Percentiles rank a stretch among this genome's conserved stretches.
phyloP scores from a whole-genome alignment of 2,888 invertebrate species.

The Meghimatium bilineatum region DNA sequence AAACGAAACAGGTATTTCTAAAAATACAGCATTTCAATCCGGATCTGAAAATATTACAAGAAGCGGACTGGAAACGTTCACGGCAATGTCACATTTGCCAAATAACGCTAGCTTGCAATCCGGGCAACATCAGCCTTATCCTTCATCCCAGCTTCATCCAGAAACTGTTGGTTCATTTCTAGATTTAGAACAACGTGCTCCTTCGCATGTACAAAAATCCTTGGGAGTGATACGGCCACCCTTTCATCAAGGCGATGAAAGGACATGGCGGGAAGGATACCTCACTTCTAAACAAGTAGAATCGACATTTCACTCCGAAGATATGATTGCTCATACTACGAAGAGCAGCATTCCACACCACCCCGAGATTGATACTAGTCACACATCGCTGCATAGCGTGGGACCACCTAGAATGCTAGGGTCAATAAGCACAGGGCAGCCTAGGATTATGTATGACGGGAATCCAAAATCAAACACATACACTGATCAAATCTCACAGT shows the following conservation, averaged over 20 bases:
- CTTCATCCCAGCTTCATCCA: not conserved
- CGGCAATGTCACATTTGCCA: not conserved
- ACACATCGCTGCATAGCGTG: constrained; percentile 1
- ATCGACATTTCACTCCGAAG: constrained; percentile 8
- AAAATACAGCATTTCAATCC: not conserved
- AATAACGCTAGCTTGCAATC: not conserved
- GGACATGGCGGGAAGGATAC: constrained; percentile 29
- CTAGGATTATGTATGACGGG: constrained; percentile 35
- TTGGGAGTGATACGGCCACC: constrained; percentile 12
- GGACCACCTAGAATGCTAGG: constrained; percentile 32
- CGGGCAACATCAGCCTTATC: not conserved
- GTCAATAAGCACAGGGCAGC: constrained; percentile 46
- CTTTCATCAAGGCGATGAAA: constrained; percentile 11
- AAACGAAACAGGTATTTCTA: not conserved
- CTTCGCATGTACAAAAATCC: constrained; percentile 17
- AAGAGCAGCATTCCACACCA: constrained; percentile 3
- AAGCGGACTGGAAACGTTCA: constrained; percentile 18
- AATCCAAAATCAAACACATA: constrained; percentile 17
- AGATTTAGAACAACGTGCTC: not conserved
- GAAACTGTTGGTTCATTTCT: not conserved
- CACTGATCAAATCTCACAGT: constrained; percentile 1
- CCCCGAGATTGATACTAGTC: constrained; percentile 33
- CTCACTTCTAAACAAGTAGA: not conserved
- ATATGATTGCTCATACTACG: not conserved
- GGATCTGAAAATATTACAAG: constrained; percentile 12